Evolutionary conservation across 1,140 invertebrate genomes (phyloP), one percentile per base, ranked within the genome.

Genomic region (Macrotrachela quadricornifera): DNA sequence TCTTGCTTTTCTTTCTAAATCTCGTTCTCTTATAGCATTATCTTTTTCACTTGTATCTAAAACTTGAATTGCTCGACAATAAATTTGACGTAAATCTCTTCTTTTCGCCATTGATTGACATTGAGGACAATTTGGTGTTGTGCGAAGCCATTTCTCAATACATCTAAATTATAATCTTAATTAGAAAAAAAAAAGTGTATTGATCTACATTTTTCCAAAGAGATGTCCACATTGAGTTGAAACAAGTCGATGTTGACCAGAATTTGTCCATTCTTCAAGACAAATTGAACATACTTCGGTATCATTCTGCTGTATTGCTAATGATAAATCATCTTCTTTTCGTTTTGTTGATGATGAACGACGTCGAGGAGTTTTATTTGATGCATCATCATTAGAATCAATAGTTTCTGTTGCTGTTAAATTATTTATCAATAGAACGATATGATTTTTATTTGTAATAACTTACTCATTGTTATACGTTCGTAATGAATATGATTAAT

Each of bases 191-290:
- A 18, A 38, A n/a, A 12, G 50, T 16, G 13, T n/a, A 49, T 36
- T n/a, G 13, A 18, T 43, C 52, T 57, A 63, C 61, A 61, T 75
- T 10, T 78, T 68, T 0, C 86, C 86, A 71, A 88, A 92, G 1
- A 91, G 67, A 71, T 92, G 87, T 1, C 87, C 87, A 71, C 87
- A 92, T 59, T 79, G 79, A 11, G 92, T 69, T 12, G 80, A 79
- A 10, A 79, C 79, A 1, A 90, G 67, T 46, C 83, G 73, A 69
- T 91, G 87, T 1, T 77, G 75, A 0, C 85, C 85, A n/a, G 77
- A 78, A 61, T 79, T 85, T 1, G 79, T 82, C 80, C 83, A 90
- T 12, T 72, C 65, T 41, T 87, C 84, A 58, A 86, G 74, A 61
- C 87, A 92, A 57, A 92, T 88, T 0, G 83, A 75, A 60, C 86